phyloP scores from a whole-genome alignment of 2,888 invertebrate genomes.

The Cryptus viduatorius region DNA sequence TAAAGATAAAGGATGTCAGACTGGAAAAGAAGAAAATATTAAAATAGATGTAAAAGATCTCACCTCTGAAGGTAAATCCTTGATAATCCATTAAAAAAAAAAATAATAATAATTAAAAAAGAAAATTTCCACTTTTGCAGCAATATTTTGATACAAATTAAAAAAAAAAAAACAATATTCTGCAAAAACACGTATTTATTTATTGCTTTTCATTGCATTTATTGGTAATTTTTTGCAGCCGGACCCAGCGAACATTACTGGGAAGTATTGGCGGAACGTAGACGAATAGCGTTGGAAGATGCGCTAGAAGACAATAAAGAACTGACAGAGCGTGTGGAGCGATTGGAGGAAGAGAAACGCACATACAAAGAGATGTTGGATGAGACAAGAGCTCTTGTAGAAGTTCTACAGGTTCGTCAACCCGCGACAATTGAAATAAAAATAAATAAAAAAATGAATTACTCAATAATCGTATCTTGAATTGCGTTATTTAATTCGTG shows the following conservation, averaged over 20 bases:
- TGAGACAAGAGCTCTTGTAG: slow-evolving; percentile 91
- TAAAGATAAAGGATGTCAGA: slow-evolving; percentile 88
- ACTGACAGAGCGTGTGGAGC: slow-evolving; percentile 85
- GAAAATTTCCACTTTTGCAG: too few species aligned
- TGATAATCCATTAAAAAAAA: too few species aligned
- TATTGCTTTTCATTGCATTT: neutral
- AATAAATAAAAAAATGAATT: slow-evolving; percentile 15
- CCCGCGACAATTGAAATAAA: neutral
- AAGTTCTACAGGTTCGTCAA: slow-evolving; percentile 89
- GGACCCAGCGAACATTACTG: slow-evolving; percentile 92
- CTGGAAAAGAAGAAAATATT: slow-evolving; percentile 85
- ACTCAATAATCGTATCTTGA: slow-evolving; percentile 37
- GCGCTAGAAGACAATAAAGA: slow-evolving; percentile 90
- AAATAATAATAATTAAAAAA: too few species aligned
- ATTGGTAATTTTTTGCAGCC: slow-evolving; percentile 78
- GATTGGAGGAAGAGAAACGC: slow-evolving; percentile 88
- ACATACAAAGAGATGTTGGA: slow-evolving; percentile 90
- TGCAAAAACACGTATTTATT: neutral
- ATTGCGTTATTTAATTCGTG: slow-evolving; percentile 52
- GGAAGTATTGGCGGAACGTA: slow-evolving; percentile 91
- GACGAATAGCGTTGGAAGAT: slow-evolving; percentile 90
- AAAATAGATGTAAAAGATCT: slow-evolving; percentile 89
- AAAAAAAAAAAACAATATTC: too few species aligned
- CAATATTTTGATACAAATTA: too few species aligned
- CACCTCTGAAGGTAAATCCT: slow-evolving; percentile 86